These are phyloP conservation scores for Petrocephalus zakoni DNA, from an alignment of 2,113 vertebrate genomes.

Conservation along the genomic window DNA sequence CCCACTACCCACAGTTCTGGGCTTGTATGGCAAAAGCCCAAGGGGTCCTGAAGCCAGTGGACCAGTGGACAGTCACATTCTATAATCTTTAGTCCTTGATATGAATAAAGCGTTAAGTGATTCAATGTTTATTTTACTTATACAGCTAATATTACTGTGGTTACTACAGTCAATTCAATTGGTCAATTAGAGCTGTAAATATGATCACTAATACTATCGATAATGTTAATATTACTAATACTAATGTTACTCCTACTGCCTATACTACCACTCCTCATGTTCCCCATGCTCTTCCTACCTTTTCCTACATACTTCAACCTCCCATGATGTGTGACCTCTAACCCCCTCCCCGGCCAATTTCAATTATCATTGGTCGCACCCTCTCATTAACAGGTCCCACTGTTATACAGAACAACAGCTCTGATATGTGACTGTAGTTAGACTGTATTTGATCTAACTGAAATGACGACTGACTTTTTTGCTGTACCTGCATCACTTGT, in stretches of 20 bases:
- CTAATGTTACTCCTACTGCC: background rate
- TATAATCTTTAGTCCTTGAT: background rate
- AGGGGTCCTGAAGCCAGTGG: background rate
- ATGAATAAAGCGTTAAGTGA: background rate
- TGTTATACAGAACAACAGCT: background rate
- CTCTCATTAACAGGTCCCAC: background rate
- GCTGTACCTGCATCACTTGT: background rate
- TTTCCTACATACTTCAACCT: background rate
- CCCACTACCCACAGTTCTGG: background rate
- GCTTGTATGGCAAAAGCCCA: background rate
- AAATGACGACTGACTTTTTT: background rate
- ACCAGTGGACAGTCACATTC: background rate
- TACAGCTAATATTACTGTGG: background rate
- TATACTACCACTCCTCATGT: background rate
- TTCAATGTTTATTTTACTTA: background rate
- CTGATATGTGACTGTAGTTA: too few relatives aligned
- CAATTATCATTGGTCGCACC: too few relatives aligned
- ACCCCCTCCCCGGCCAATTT: background rate
- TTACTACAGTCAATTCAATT: background rate
- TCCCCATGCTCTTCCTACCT: background rate
- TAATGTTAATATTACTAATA: background rate
- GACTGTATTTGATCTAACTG: background rate
- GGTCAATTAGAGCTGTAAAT: background rate
- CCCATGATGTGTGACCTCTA: background rate
- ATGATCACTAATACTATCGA: background rate